Conservation (phyloP, 2,888 invertebrate genomes). For the Conus canariensis region DNA sequence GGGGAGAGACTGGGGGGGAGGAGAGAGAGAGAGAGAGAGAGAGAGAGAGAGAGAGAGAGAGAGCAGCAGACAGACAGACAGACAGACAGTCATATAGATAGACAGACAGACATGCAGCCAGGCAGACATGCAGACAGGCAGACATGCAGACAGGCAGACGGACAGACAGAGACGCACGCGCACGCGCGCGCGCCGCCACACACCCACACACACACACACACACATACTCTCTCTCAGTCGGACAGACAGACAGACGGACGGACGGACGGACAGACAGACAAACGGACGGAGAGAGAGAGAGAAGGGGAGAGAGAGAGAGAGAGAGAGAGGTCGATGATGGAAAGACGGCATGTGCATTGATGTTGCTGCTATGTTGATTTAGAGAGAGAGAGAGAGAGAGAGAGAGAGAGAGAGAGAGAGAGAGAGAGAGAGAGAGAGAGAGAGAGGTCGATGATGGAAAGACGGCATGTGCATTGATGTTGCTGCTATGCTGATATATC, state of each 20-base stretch:
- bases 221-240: neutral
- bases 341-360: neutral
- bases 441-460: neutral
- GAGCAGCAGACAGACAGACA: neutral
- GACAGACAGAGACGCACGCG: neutral
- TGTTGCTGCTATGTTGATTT: too few relatives aligned
- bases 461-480: neutral
- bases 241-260: neutral
- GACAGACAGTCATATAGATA: neutral
- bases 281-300: too few relatives aligned
- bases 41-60: neutral
- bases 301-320: too few relatives aligned
- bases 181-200: too few relatives aligned
- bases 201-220: too few relatives aligned
- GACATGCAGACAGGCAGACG: too few relatives aligned
- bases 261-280: neutral
- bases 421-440: too few relatives aligned
- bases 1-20: neutral
- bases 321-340: neutral
- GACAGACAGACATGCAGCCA: too few relatives aligned
- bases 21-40: neutral
- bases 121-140: too few relatives aligned
- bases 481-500: too few relatives aligned
- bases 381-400: neutral
- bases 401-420: constrained; percentile 8